Conservation (phyloP, 2,113 vertebrate genomes). For the Pipa parva region DNA sequence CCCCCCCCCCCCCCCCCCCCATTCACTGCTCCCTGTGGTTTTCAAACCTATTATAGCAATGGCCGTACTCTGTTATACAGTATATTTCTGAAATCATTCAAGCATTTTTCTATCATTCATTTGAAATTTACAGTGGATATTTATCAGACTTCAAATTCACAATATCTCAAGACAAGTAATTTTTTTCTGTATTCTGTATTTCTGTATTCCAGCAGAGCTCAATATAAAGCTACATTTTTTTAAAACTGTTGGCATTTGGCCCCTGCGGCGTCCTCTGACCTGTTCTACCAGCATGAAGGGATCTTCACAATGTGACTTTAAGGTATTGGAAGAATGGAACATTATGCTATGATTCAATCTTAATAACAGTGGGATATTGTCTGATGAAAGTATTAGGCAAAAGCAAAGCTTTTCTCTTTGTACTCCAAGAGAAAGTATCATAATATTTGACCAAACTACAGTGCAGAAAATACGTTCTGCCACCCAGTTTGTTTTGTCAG, state of each 20-base stretch:
- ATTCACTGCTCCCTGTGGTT: too few relatives aligned
- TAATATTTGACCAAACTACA: constrained; percentile 1
- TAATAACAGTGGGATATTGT: constrained; percentile 8
- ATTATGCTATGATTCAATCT: constrained; percentile 11
- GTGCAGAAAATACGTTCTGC: background rate
- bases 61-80: too few relatives aligned
- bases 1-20: too few relatives aligned
- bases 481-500: constrained; percentile 1
- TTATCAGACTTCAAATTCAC: background rate
- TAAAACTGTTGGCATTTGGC: constrained; percentile 10
- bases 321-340: constrained; percentile 13
- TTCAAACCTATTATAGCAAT: too few relatives aligned
- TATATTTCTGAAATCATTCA: background rate
- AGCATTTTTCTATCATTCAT: background rate
- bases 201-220: constrained; percentile 43
- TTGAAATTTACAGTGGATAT: constrained; percentile 6
- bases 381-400: constrained; percentile 17
- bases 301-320: constrained; percentile 2
- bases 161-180: constrained; percentile 26
- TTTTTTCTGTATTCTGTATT: constrained; percentile 14
- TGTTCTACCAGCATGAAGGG: accelerated
- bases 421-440: constrained; percentile 20
- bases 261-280: background rate
- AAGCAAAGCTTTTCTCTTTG: background rate
- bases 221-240: constrained; percentile 3